Base-by-base conservation (phyloP, 2,888 invertebrate genomes). In the Rutpela maculata region DNA sequence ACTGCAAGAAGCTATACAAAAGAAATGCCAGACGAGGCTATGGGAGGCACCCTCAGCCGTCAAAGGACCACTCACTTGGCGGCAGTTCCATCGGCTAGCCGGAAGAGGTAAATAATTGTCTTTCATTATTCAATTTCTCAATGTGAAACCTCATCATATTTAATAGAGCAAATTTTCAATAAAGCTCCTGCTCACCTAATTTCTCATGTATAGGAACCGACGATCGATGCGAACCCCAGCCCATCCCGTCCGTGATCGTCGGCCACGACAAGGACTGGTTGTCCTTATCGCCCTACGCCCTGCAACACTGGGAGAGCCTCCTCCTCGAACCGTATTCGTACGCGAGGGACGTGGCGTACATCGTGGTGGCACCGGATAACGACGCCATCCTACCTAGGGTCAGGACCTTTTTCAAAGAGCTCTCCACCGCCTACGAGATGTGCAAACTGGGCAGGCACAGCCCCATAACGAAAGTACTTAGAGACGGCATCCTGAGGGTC, bases 321-420 rank as follows among this genome's bases (percentile, higher is more conserved):
- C 91, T 97, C n/a, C 91, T 99, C 12, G 99, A 99, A 89, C 99
- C 99, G 0, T 98, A 98, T 89, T 96, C 98, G n/a, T 96, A 97
- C 87, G 93, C 97, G 6, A 92, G 99, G 43, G 99, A 99, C 89
- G 94, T 99, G 0, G 97, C 97, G 26, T 99, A 99, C 89, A 93
- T 99, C 56, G 97, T 99, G 9, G 93, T 99, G 0, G 95, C 98
- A 43, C 98, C 99, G 0, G 99, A 99, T 87, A 96, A 95, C 87
- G 96, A 97, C 75, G 95, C 94, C 81, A 92, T 98, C 55, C 90
- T 96, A 67, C 93, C 93, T 59, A 94, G 95, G 85, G 94, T 97
- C 4, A 93, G 94, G 82, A 93, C 93, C 9, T 99, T 97, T 92
- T 98, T 99, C 92, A 95, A 96, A 77, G 98, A 99, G 88, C 91